Percentiles rank a stretch among this genome's conserved stretches.
These are phyloP conservation scores for Condylura cristata DNA, from an alignment of 2,113 vertebrate genomes.

Conservation along the genomic window DNA sequence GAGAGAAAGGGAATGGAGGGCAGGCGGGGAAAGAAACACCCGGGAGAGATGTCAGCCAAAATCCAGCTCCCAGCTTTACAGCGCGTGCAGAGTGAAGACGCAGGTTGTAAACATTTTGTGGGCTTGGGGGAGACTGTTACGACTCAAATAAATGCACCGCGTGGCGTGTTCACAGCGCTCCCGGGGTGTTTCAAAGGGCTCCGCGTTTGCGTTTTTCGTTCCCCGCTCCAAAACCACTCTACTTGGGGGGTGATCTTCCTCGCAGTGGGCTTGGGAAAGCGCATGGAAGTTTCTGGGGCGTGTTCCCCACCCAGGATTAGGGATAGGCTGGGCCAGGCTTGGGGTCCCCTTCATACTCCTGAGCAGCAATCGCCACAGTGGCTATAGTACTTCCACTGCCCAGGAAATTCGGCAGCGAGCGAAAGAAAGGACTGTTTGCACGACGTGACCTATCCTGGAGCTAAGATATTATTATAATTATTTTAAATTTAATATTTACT, in stretches of 20 bases:
- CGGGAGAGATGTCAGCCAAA: conserved; percentile 37
- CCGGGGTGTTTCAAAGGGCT: neutral
- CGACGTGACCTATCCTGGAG: neutral
- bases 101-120: conserved; percentile 75
- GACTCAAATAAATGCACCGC: conserved; percentile 64
- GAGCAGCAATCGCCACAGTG: neutral
- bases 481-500: conserved; percentile 18
- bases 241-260: neutral
- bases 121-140: conserved; percentile 63
- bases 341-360: neutral
- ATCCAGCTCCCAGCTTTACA: conserved; percentile 50
- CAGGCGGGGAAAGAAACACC: neutral
- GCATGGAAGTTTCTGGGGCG: neutral
- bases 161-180: neutral
- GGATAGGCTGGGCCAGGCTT: neutral
- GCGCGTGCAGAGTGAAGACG: neutral
- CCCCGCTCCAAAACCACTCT: neutral
- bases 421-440: neutral
- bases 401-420: neutral
- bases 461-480: neutral
- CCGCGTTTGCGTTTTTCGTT: neutral
- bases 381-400: neutral
- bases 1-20: neutral
- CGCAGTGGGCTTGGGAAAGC: neutral
- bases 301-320: neutral